Conservation (phyloP, 2,888 invertebrate species). For the Abrostola triplasia region DNA sequence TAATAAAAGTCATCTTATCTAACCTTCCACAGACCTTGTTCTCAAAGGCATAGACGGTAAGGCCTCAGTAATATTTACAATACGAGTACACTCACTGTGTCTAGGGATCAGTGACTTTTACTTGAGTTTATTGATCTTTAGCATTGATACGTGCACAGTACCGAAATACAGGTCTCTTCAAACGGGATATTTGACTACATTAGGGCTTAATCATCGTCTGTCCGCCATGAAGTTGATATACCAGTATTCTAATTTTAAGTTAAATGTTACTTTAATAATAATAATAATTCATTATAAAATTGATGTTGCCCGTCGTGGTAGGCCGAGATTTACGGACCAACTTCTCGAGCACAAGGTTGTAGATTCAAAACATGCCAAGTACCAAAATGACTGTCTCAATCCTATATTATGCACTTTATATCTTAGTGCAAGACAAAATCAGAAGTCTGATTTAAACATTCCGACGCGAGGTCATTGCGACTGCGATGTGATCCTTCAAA, state of each 20-base stretch:
- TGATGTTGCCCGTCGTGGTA: neutral
- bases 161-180: conserved; percentile 1
- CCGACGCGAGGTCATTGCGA: too few species aligned
- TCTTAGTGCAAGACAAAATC: neutral
- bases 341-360: neutral
- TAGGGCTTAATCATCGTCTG: conserved; percentile 3
- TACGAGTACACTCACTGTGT: conserved; percentile 3
- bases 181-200: neutral
- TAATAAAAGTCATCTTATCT: conserved; percentile 19
- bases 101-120: conserved; percentile 34
- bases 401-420: neutral
- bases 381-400: neutral
- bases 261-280: neutral
- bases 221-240: conserved; percentile 26
- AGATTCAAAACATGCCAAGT: neutral
- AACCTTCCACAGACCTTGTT: conserved; percentile 35
- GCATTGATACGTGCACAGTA: conserved; percentile 1
- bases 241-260: conserved; percentile 24
- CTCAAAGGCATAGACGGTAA: conserved; percentile 25
- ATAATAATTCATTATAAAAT: conserved; percentile 1
- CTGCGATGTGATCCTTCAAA: too few species aligned
- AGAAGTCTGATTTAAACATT: too few species aligned
- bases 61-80: conserved; percentile 20
- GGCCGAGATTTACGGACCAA: neutral
- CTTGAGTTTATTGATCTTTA: conserved; percentile 15